phyloP scores from a whole-genome alignment of 92 coral and sea anemone genomes.

The Epizoanthus ramosus region DNA sequence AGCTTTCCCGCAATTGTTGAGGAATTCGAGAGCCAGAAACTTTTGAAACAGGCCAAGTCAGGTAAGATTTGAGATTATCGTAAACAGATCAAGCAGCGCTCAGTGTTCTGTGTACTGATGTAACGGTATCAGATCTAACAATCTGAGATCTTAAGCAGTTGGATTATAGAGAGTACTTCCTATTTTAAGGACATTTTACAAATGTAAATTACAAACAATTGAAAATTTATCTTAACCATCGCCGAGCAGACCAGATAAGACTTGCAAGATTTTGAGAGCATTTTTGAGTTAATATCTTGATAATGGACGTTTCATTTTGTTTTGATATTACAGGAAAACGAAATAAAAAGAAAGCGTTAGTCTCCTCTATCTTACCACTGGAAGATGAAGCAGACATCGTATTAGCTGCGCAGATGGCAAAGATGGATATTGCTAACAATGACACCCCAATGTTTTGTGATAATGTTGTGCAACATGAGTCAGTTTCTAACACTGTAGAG shows the following conservation, averaged over 20 bases:
- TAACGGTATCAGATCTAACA: not conserved
- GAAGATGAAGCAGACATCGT: not conserved
- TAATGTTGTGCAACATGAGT: not conserved
- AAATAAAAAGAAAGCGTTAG: not conserved
- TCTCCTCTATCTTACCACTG: not conserved
- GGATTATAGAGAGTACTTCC: too few relatives aligned
- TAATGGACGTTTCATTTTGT: not conserved
- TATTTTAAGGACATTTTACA: too few relatives aligned
- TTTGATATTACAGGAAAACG: conserved; percentile 27
- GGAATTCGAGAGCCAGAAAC: conserved; percentile 59
- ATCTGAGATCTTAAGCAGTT: too few relatives aligned
- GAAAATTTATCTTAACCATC: too few relatives aligned
- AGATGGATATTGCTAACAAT: not conserved
- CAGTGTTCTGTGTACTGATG: not conserved
- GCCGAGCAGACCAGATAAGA: too few relatives aligned
- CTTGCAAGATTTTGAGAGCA: too few relatives aligned
- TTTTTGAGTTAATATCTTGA: too few relatives aligned
- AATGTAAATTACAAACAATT: too few relatives aligned
- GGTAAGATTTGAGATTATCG: conserved; percentile 1
- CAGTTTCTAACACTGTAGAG: not conserved
- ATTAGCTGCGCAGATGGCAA: not conserved
- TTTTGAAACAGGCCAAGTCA: conserved; percentile 43
- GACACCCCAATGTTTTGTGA: not conserved
- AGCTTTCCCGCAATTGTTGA: conserved; percentile 70
- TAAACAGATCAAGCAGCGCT: not conserved